phyloP scores from a whole-genome alignment of 2,888 invertebrate genomes.

The Diloba caeruleocephala region DNA sequence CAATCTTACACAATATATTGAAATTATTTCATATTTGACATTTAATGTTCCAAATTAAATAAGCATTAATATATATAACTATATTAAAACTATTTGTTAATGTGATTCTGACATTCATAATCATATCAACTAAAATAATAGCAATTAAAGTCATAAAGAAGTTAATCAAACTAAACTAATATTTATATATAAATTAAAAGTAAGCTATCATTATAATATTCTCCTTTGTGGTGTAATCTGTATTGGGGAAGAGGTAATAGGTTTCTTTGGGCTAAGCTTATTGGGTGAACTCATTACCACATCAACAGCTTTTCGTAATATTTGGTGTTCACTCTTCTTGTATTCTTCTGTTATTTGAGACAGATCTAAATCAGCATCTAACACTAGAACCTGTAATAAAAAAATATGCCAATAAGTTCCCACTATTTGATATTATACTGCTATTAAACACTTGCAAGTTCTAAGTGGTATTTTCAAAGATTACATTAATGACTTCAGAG shows the following conservation, averaged over 20 bases:
- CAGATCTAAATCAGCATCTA: slow-evolving; percentile 91
- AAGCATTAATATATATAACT: slow-evolving; percentile 16
- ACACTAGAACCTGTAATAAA: slow-evolving; percentile 89
- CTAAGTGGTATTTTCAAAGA: too few species aligned
- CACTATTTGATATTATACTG: too few species aligned
- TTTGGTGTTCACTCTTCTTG: slow-evolving; percentile 89
- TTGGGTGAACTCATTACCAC: slow-evolving; percentile 85
- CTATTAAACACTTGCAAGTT: too few species aligned
- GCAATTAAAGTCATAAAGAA: slow-evolving; percentile 16
- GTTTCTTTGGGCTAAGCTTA: slow-evolving; percentile 84
- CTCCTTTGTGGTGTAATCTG: slow-evolving; percentile 78
- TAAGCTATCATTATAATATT: slow-evolving; percentile 68
- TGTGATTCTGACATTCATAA: slow-evolving; percentile 32
- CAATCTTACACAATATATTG: too few species aligned
- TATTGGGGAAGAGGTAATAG: slow-evolving; percentile 77
- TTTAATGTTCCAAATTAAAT: too few species aligned
- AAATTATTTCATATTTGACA: too few species aligned
- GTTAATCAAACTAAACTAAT: slow-evolving; percentile 20
- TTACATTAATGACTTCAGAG: too few species aligned
- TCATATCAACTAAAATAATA: slow-evolving; percentile 43
- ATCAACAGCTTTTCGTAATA: slow-evolving; percentile 82
- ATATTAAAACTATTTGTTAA: too few species aligned
- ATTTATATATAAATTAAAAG: slow-evolving; percentile 23
- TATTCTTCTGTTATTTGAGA: slow-evolving; percentile 91
- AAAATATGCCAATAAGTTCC: too few species aligned